phyloP scores from a whole-genome alignment of 2,113 vertebrate genomes.

The Haemorhous mexicanus region DNA sequence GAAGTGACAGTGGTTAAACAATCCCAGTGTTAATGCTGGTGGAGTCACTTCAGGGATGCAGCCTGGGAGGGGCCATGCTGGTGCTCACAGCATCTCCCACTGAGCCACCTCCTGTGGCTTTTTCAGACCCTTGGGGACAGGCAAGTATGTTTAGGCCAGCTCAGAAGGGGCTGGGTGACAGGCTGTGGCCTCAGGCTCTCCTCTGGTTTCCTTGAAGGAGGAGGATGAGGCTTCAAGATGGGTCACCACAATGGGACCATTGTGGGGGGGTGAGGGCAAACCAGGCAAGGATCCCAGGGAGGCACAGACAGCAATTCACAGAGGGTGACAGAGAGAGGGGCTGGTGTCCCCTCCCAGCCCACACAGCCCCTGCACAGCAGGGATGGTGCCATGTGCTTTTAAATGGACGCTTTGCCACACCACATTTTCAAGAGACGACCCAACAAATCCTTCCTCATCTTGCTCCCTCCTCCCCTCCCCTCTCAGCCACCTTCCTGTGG shows the following conservation, averaged over 20 bases:
- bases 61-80: neutral
- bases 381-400: neutral
- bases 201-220: neutral
- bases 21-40: neutral
- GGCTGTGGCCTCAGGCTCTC: neutral
- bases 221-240: neutral
- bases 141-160: neutral
- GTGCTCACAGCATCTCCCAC: accelerated
- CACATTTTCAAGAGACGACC: neutral
- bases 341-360: neutral
- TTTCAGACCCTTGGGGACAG: neutral
- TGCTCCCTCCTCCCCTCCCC: neutral
- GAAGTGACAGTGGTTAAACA: neutral
- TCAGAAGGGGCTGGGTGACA: neutral
- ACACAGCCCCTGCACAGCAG: neutral
- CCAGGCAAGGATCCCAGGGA: neutral
- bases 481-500: neutral
- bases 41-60: neutral
- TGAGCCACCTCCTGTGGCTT: neutral
- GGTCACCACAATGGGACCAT: neutral
- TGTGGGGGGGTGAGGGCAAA: accelerated
- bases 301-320: neutral
- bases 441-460: neutral
- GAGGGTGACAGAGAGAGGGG: neutral
- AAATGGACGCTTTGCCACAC: neutral